Conservation (phyloP, 2,888 invertebrate genomes). For the Syrista parreyssii region DNA sequence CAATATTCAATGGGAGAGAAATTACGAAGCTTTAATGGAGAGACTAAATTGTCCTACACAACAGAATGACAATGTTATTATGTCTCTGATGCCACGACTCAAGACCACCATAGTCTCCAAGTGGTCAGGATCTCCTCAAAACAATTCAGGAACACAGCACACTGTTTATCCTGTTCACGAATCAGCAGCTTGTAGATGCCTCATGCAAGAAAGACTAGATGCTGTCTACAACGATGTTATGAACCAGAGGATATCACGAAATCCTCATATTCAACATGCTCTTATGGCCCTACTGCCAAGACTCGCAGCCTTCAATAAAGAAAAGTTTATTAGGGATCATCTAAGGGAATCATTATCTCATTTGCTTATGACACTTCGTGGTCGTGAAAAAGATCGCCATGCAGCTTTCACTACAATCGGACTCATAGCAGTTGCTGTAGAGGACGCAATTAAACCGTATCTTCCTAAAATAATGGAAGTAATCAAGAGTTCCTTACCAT, state of each 20-base stretch:
- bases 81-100: constrained; percentile 71
- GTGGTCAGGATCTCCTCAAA: constrained; percentile 47
- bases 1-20: constrained; percentile 87
- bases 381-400: constrained; percentile 86
- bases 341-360: constrained; percentile 81
- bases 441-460: constrained; percentile 82
- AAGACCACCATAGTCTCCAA: constrained; percentile 72
- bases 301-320: constrained; percentile 91
- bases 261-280: constrained; percentile 86
- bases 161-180: constrained; percentile 74
- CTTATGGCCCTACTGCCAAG: constrained; percentile 89
- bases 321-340: constrained; percentile 81
- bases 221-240: constrained; percentile 83
- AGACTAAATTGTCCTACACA: constrained; percentile 66
- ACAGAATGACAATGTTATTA: constrained; percentile 68
- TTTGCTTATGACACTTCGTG: constrained; percentile 79
- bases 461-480: constrained; percentile 88
- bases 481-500: constrained; percentile 80
- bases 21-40: constrained; percentile 79
- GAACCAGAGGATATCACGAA: constrained; percentile 80
- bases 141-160: constrained; percentile 40
- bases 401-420: constrained; percentile 92
- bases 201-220: constrained; percentile 86
- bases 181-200: constrained; percentile 85
- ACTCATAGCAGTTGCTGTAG: constrained; percentile 89